Base-by-base conservation (phyloP, 2,888 invertebrate genomes). In the Dendrolimus houi region DNA sequence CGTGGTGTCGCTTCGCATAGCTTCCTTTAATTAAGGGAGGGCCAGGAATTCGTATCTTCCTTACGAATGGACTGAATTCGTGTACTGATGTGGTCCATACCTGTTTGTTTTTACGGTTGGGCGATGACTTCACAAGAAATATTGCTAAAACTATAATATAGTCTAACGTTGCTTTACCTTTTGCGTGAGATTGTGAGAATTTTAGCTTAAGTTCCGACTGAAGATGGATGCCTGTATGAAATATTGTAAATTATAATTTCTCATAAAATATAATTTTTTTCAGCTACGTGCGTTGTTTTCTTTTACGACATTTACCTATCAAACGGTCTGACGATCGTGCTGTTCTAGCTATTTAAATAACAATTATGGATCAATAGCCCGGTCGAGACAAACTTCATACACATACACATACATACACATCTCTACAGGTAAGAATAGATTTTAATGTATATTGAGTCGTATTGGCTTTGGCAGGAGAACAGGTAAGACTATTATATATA, bases 181-280 rank as follows among this genome's bases (percentile, higher is more conserved):
- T 90, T 90, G 89, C 87, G 91, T 89, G 90, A 87, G 90, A 90
- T 89, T 91, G 90, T 90, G 88, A 89, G 86, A 83, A 84, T 88
- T 90, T 89, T 91, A 91, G 91, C 91, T 90, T 91, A 91, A 91
- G 91, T 91, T 90, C 85, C 89, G 91, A 88, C 88, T 90, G 91
- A 89, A 83, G 91, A 91, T 84, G 91, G 87, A 90, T 91, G 91
- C 85, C 85, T 90, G 91, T 85, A 88, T 89, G 88, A 88, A 91
- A 91, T 91, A 91, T 91, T 91, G 91, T 91, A 91, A 91, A 91
- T 91, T 91, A 91, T 91, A 88, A 91, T 91, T 91, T 91, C 91
- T 91, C 91, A 91, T 91, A 91, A 91, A 91, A 91, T 91, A 91
- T 90, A 91, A 91, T 91, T 91, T 91, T 91, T 91, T 91, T 91